Base-by-base conservation (phyloP, 2,888 invertebrate genomes). In the Luffia ferchaultella region DNA sequence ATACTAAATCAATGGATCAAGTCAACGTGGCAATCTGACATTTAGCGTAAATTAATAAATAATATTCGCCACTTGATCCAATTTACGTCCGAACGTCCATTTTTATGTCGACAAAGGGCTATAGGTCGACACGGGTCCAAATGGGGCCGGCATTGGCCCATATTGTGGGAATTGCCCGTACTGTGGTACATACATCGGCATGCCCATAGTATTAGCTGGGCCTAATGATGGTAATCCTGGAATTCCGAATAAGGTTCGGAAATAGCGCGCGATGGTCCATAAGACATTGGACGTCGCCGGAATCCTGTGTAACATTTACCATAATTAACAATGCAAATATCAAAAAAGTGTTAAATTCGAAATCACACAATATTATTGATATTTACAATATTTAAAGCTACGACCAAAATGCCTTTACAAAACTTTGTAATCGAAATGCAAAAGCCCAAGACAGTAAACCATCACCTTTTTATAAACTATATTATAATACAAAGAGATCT, bases 261-360 rank as follows among this genome's bases (percentile, higher is more conserved):
- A 73, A 83, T 76, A 76, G 74, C 76, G 73, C 76, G 82, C 76
- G 83, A 82, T 66, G 73, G 73, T 73, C 82, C 80, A 76, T 82
- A 85, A 65, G 67, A 84, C 76, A 84, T 84, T 74, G 84, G 80
- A 70, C 78, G 84, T 74, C 80, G 74, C 78, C 75, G 84, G 76
- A 68, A 76, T 68, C 85, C 85, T 85, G 78, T 57, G 62, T 62
- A 70, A 68, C 68, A 75, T 62, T 72, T 30, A 30, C 3, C 30
- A 50, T 48, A 18, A 40, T 51, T 2, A 46, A 51, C 49, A 54
- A 42, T 63, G 64, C 57, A 65, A 65, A 65, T 65, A 65, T 63
- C 62, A 65, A 64, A 58, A 55, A 56, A 60, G 64, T 57, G 43
- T 5, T 42, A 5, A 42, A 16, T 42, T n/a, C 3, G 42, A 20